These are phyloP conservation scores for Phalangium opilio DNA, from an alignment of 2,888 invertebrate genomes.

Conservation along the genomic window DNA sequence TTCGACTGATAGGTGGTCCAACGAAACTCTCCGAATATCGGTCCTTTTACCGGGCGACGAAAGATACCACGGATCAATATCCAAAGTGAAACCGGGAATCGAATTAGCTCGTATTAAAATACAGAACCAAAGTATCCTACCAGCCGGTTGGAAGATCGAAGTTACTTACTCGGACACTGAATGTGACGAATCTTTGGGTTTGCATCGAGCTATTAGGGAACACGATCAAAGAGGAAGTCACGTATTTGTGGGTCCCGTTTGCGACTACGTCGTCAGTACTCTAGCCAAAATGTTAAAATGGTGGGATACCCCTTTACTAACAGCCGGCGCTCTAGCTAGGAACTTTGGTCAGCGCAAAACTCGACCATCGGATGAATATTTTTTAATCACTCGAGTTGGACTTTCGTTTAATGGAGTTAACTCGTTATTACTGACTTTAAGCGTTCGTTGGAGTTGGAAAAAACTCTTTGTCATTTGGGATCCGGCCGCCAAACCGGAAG, in stretches of 20 bases:
- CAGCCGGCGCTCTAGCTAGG: background rate
- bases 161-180: background rate
- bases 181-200: background rate
- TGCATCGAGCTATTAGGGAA: background rate
- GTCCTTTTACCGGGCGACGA: background rate
- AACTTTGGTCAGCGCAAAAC: background rate
- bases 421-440: background rate
- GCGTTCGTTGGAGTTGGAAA: background rate
- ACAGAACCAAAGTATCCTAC: background rate
- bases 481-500: background rate
- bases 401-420: slow-evolving; percentile 1
- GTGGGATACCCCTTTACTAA: background rate
- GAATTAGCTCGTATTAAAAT: background rate
- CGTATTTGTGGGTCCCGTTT: background rate
- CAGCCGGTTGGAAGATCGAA: background rate
- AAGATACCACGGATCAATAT: background rate
- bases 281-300: background rate
- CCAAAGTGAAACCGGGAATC: background rate
- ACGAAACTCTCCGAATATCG: background rate
- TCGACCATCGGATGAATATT: background rate
- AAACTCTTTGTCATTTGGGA: background rate
- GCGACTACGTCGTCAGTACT: background rate
- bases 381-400: background rate
- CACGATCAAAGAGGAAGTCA: background rate
- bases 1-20: background rate